Percentiles rank a stretch among this genome's conserved stretches.
These are phyloP conservation scores for Hypotaenidia philippensis DNA, from an alignment of 2,797 vertebrate species.

Conservation along the genomic window DNA sequence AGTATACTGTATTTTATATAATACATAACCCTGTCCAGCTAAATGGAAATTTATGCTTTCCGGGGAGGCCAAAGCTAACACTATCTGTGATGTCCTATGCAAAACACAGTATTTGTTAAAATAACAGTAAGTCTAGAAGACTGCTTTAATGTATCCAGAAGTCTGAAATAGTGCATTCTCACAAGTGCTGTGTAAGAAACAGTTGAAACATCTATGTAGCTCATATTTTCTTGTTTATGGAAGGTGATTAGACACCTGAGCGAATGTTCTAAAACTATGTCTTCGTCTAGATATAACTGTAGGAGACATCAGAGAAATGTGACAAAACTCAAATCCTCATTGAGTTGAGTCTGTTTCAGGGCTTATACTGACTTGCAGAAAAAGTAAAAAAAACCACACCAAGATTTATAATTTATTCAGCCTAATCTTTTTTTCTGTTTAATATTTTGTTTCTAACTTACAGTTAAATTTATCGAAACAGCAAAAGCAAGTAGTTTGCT, in stretches of 20 bases:
- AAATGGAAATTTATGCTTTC: not conserved
- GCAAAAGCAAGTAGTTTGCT: not conserved
- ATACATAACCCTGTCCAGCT: not conserved
- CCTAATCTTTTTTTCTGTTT: not conserved
- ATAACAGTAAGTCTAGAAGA: not conserved
- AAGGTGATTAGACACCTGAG: not conserved
- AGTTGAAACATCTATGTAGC: not conserved
- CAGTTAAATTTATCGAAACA: not conserved
- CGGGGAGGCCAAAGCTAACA: not conserved
- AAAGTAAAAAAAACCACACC: not conserved
- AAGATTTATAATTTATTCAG: not conserved
- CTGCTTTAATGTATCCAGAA: not conserved
- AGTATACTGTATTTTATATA: not conserved
- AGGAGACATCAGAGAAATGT: not conserved
- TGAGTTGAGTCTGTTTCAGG: not conserved
- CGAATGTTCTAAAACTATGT: not conserved
- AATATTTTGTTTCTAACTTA: not conserved
- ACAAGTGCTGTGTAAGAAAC: not conserved
- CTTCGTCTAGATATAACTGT: not conserved
- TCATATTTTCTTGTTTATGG: not conserved
- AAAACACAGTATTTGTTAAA: not conserved
- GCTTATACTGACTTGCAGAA: not conserved
- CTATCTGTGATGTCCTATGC: not conserved
- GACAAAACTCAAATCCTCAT: not conserved
- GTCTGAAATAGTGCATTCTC: not conserved